Evolutionary conservation across 2,888 invertebrate species (phyloP), one percentile per base, ranked within the genome.

Genomic region (Lithophane leautieri): DNA sequence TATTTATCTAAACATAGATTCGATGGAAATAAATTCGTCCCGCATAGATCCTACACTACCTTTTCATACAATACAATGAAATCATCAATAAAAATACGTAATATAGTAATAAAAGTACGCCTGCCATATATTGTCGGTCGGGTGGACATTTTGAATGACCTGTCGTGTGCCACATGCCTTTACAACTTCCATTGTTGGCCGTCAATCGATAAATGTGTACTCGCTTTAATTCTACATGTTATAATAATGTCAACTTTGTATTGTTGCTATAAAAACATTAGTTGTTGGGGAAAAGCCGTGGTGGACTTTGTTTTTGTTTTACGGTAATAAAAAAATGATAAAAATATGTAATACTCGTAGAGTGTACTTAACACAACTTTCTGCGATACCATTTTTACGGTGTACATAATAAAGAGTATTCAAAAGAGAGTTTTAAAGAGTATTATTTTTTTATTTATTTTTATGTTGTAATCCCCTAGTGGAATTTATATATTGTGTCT

Each of bases 161-260:
- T 79, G 76, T 68, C 78, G 72, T 84, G 74, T 73, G 73, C 60
- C 71, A 71, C 73, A 61, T 65, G 73, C 74, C 65, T 70, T 61
- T 78, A 79, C 70, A 69, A 70, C 47, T 54, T 42, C 73, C 52
- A 54, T 79, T 79, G 83, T 81, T 63, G 73, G 76, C 11, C 19
- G 63, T 34, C 82, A 85, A 90, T 90, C 90, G 84, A 90, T 90
- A 90, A 73, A 67, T 78, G 78, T 78, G 79, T 85, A 40, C 82
- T 73, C 42, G 44, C 50, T 69, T 80, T 76, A 79, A 60, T 75
- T 70, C 54, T 68, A 66, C 25, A 47, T 44, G 50, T 52, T n/a
- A 47, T 70, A 28, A 19, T 67, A n/a, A 34, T 40, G 50, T 52
- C 63, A 69, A 63, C 22, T 12, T 40, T 34, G 16, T 60, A 14